phyloP scores from a whole-genome alignment of 2,888 invertebrate genomes.

The Malthinus flaveolus region DNA sequence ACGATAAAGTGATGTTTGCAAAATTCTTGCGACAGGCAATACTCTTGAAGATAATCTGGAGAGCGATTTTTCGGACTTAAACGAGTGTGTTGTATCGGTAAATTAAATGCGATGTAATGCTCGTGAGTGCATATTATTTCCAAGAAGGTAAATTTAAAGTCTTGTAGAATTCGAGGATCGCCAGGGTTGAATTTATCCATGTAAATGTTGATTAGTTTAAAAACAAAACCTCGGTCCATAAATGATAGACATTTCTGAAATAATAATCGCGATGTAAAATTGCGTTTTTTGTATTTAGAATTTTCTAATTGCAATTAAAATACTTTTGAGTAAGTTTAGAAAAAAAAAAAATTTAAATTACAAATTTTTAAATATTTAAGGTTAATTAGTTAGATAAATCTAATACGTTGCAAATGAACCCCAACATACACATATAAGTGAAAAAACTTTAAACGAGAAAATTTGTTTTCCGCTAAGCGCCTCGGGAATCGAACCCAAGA shows the following conservation, averaged over 20 bases:
- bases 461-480: too few relatives aligned
- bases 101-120: conserved; percentile 90
- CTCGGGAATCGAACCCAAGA: too few relatives aligned
- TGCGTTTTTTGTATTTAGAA: too few relatives aligned
- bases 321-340: too few relatives aligned
- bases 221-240: conserved; percentile 94
- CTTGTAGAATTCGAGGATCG: conserved; percentile 78
- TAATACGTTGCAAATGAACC: too few relatives aligned
- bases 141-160: conserved; percentile 90
- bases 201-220: conserved; percentile 84
- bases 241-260: conserved; percentile 80
- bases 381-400: too few relatives aligned
- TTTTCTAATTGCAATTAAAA: too few relatives aligned
- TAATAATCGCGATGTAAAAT: too few relatives aligned
- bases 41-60: conserved; percentile 61
- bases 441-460: too few relatives aligned
- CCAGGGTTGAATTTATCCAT: conserved; percentile 83
- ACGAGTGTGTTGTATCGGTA: conserved; percentile 76
- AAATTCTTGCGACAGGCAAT: conserved; percentile 78
- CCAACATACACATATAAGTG: too few relatives aligned
- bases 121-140: conserved; percentile 92
- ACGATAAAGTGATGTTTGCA: conserved; percentile 90
- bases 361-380: too few relatives aligned
- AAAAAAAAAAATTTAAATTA: too few relatives aligned
- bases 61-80: conserved; percentile 60